Conservation (phyloP, 2,113 vertebrate species). For the Rhagologus leucostigma region DNA sequence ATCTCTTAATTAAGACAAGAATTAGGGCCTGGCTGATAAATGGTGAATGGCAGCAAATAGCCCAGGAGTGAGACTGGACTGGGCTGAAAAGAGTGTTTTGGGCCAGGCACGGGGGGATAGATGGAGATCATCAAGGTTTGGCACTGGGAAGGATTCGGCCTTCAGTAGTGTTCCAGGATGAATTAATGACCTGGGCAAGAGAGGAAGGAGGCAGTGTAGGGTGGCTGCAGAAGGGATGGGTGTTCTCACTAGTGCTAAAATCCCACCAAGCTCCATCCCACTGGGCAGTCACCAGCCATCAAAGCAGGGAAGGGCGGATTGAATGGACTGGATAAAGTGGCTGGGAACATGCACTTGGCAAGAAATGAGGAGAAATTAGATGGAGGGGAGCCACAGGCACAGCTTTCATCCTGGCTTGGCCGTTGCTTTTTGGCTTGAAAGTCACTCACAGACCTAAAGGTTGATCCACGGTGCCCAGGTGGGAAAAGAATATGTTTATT, state of each 20-base stretch:
- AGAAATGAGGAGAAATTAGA: background rate
- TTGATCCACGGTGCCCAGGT: rapidly evolving
- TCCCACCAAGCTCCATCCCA: background rate
- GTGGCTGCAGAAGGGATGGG: background rate
- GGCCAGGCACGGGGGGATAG: background rate
- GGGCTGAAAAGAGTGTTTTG: background rate
- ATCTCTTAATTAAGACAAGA: background rate
- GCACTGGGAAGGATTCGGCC: background rate
- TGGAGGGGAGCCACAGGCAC: background rate
- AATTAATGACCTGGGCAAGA: rapidly evolving
- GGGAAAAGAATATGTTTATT: background rate
- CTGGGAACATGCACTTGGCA: rapidly evolving
- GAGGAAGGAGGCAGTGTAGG: background rate
- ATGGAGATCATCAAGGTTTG: background rate
- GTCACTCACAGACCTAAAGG: background rate
- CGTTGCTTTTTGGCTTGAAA: background rate
- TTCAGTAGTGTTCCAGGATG: background rate
- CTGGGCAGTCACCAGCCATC: background rate
- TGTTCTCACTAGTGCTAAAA: background rate
- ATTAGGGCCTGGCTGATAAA: background rate
- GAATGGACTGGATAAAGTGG: background rate
- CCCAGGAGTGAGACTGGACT: background rate
- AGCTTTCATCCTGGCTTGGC: background rate
- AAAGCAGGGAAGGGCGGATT: rapidly evolving
- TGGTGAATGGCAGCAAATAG: background rate